Percentiles rank a stretch among this genome's conserved stretches.
Conservation (phyloP, 2,888 invertebrate species). For the Chrysodeixis includens region DNA sequence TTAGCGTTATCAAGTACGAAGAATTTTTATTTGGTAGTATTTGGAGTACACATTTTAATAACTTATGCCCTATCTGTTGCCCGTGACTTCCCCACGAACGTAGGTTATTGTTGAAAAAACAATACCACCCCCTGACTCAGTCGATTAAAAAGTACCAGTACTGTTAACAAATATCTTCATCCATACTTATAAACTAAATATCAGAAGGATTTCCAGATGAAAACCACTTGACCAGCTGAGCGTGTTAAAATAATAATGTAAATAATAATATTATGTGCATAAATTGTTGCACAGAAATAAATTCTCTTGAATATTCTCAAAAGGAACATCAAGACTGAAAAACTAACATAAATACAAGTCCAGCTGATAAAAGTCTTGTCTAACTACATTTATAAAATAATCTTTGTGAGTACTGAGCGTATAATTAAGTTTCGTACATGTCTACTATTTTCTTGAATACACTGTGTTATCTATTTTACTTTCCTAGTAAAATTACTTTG, state of each 20-base stretch:
- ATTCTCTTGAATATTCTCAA: background rate
- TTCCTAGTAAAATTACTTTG: constrained; percentile 9
- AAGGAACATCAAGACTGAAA: background rate
- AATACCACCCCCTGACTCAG: too few species aligned
- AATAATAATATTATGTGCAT: background rate
- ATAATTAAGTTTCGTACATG: background rate
- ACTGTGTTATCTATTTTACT: constrained; percentile 13
- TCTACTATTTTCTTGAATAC: background rate
- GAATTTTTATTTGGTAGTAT: too few species aligned
- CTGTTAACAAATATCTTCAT: too few species aligned
- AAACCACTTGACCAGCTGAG: background rate
- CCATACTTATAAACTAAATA: too few species aligned
- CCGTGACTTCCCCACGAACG: too few species aligned
- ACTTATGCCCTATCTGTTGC: too few species aligned
- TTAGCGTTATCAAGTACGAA: background rate
- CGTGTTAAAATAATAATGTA: background rate
- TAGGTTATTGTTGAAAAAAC: too few species aligned
- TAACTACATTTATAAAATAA: background rate
- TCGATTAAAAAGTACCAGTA: too few species aligned
- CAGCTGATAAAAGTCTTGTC: background rate
- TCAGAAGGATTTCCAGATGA: too few species aligned
- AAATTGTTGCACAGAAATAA: background rate
- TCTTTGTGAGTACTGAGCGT: background rate
- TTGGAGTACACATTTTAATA: too few species aligned
- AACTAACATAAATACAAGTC: background rate